These are phyloP conservation scores for Eurytoma adleriae DNA, from an alignment of 2,888 invertebrate species.

Conservation along the genomic window DNA sequence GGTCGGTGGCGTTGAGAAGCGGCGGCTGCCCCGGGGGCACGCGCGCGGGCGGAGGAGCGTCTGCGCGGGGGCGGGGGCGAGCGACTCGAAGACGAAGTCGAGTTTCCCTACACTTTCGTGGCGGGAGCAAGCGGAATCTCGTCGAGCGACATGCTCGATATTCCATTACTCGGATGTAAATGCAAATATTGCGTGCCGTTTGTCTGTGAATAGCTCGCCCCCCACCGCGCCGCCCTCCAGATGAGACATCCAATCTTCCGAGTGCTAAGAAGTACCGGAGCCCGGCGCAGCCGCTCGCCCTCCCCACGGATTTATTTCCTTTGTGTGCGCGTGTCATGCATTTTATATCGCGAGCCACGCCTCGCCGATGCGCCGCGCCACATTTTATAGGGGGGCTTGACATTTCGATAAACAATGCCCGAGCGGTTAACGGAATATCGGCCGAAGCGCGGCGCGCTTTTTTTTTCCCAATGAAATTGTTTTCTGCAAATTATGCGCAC, in stretches of 20 bases:
- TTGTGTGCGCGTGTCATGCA: too few species aligned
- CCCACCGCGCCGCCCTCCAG: background rate
- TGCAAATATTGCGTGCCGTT: constrained; percentile 53
- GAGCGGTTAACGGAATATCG: too few species aligned
- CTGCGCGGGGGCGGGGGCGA: background rate
- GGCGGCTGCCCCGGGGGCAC: too few species aligned
- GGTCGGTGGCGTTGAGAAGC: background rate
- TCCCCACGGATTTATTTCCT: too few species aligned
- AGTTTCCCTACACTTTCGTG: constrained; percentile 26
- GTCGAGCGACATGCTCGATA: constrained; percentile 58
- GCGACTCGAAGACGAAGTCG: background rate
- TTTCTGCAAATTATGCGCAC: too few species aligned
- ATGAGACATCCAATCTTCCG: constrained; percentile 18
- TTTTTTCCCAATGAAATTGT: too few species aligned
- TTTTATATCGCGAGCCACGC: too few species aligned
- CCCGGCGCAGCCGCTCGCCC: background rate
- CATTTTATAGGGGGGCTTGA: too few species aligned
- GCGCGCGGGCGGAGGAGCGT: too few species aligned
- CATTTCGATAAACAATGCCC: too few species aligned
- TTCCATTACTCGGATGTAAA: constrained; percentile 58
- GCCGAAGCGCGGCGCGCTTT: too few species aligned
- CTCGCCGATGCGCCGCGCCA: too few species aligned
- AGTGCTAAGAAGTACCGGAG: constrained; percentile 1
- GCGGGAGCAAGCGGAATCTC: constrained; percentile 13
- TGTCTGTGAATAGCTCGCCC: constrained; percentile 44